Percentiles rank a stretch among this genome's conserved stretches.
These are phyloP conservation scores for Vombatus ursinus DNA, from an alignment of 2,113 vertebrate genomes.

Conservation along the genomic window DNA sequence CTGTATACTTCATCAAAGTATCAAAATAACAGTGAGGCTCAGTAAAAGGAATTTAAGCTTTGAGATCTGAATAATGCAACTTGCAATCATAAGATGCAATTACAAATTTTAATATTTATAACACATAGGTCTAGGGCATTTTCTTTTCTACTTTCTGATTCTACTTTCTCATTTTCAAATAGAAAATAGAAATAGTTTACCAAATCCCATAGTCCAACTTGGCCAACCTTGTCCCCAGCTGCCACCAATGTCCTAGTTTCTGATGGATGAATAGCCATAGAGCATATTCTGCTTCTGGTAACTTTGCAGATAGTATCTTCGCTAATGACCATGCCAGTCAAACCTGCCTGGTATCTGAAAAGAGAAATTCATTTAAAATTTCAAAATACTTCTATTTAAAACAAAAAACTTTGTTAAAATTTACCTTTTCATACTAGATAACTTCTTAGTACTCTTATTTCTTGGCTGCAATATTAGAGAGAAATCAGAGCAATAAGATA, in stretches of 20 bases:
- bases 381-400: slow-evolving; percentile 38
- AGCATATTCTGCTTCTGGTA: slow-evolving; percentile 83
- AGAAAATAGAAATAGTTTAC: slow-evolving; percentile 78
- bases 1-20: not conserved
- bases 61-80: slow-evolving; percentile 45
- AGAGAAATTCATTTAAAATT: slow-evolving; percentile 48
- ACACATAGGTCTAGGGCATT: slow-evolving; percentile 40
- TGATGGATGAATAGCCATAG: slow-evolving; percentile 90
- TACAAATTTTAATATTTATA: slow-evolving; percentile 53
- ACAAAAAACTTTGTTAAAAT: slow-evolving; percentile 10
- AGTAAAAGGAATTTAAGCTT: slow-evolving; percentile 58
- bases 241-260: slow-evolving; percentile 87
- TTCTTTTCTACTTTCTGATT: not conserved
- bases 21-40: not conserved
- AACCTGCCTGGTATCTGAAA: slow-evolving; percentile 84
- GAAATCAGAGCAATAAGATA: slow-evolving; percentile 32
- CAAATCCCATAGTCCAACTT: slow-evolving; percentile 91
- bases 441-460: not conserved
- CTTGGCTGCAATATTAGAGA: slow-evolving; percentile 67
- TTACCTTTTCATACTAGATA: slow-evolving; percentile 78
- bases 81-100: slow-evolving; percentile 49
- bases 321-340: slow-evolving; percentile 84
- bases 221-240: slow-evolving; percentile 87
- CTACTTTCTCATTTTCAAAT: slow-evolving; percentile 36
- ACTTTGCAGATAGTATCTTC: slow-evolving; percentile 86